Conservation (phyloP, 2,888 invertebrate genomes). For the Anorthoa munda region DNA sequence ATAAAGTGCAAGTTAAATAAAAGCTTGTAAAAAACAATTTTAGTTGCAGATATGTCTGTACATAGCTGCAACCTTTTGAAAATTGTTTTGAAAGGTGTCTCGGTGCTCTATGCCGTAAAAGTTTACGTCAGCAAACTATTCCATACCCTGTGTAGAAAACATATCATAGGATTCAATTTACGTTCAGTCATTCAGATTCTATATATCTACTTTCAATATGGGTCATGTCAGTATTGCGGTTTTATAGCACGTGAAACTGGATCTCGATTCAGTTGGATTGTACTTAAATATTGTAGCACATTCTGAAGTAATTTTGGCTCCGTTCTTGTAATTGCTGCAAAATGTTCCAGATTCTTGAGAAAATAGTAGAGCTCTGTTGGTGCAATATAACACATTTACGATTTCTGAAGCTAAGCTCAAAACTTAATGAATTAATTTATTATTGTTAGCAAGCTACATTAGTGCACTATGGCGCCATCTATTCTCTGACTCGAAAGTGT, state of each 20-base stretch:
- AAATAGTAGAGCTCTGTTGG: slow-evolving; percentile 4
- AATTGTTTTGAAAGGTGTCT: no score
- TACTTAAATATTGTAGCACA: no score
- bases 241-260: slow-evolving; percentile 19
- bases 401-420: slow-evolving; percentile 32
- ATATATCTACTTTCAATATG: slow-evolving; percentile 1
- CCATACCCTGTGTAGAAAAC: background rate
- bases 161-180: slow-evolving; percentile 1
- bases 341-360: no score
- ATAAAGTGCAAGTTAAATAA: no score
- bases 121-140: no score
- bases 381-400: slow-evolving; percentile 26
- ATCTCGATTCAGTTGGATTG: background rate
- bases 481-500: slow-evolving; percentile 56
- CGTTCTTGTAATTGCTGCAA: no score
- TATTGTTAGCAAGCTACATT: slow-evolving; percentile 36
- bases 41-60: no score
- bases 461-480: slow-evolving; percentile 50
- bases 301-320: no score
- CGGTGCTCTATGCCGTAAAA: no score
- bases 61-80: no score
- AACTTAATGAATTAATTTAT: slow-evolving; percentile 54
- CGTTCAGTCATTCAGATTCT: slow-evolving; percentile 10
- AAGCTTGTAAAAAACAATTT: no score
- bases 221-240: slow-evolving; percentile 22